Conservation (phyloP, 2,797 vertebrate genomes). For the Spinibarbus caldwelli region DNA sequence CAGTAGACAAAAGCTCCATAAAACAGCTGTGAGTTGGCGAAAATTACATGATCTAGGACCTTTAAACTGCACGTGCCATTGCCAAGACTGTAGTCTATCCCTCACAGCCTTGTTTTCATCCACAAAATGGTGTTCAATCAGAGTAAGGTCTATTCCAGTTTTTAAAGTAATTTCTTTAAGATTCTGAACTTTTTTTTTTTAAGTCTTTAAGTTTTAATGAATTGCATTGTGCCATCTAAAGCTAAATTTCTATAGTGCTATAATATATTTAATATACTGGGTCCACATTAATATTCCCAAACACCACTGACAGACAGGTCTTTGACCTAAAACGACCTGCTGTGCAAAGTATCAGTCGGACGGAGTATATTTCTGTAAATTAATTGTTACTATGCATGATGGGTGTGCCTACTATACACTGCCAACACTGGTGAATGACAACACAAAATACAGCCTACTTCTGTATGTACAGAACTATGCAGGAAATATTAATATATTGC, state of each 20-base stretch:
- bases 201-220: not conserved
- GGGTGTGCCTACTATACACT: too few species aligned
- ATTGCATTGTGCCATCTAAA: not conserved
- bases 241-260: too few species aligned
- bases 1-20: not conserved
- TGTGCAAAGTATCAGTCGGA: not conserved
- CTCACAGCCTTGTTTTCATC: too few species aligned
- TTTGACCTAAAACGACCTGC: constrained; percentile 4
- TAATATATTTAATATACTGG: not conserved
- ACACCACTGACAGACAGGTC: not conserved
- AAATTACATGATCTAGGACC: not conserved
- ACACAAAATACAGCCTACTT: not conserved
- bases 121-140: too few species aligned
- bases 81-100: too few species aligned
- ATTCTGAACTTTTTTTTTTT: too few species aligned
- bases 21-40: not conserved
- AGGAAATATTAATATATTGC: not conserved
- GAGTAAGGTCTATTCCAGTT: too few species aligned
- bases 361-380: not conserved
- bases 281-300: too few species aligned
- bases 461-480: not conserved
- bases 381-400: not conserved
- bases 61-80: too few species aligned
- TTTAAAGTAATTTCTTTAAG: not conserved
- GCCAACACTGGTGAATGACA: not conserved